These are phyloP conservation scores for Trichogramma pretiosum DNA, from an alignment of 1,140 invertebrate genomes.

Conservation along the genomic window DNA sequence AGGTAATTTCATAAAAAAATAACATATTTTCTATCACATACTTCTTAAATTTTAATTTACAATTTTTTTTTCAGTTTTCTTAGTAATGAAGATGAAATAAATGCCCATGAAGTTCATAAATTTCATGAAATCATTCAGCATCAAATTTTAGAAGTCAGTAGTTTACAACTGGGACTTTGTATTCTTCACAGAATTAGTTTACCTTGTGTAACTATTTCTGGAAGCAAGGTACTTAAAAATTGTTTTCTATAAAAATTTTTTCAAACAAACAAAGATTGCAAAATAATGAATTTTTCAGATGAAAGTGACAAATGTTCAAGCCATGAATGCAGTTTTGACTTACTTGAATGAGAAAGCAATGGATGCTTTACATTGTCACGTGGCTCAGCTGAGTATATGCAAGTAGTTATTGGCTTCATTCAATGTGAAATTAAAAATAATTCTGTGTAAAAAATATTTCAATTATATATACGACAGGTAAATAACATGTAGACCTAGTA, in stretches of 20 bases:
- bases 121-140: slow-evolving; percentile 27
- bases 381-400: background rate
- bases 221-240: slow-evolving; percentile 25
- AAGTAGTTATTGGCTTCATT: too few relatives aligned
- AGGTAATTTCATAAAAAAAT: slow-evolving; percentile 17
- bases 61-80: slow-evolving; percentile 22
- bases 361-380: slow-evolving; percentile 21
- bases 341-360: slow-evolving; percentile 32
- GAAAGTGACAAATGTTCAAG: slow-evolving; percentile 24
- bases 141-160: slow-evolving; percentile 22
- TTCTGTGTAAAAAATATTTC: too few relatives aligned
- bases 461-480: too few relatives aligned
- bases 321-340: slow-evolving; percentile 27
- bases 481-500: too few relatives aligned
- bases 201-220: slow-evolving; percentile 27
- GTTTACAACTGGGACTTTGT: slow-evolving; percentile 29
- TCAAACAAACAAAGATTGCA: too few relatives aligned
- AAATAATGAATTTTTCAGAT: too few relatives aligned
- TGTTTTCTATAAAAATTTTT: slow-evolving; percentile 5
- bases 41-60: slow-evolving; percentile 10
- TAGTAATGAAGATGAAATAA: slow-evolving; percentile 5
- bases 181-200: slow-evolving; percentile 26
- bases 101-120: slow-evolving; percentile 24
- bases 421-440: too few relatives aligned
- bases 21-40: background rate